Evolutionary conservation across 2,888 invertebrate genomes (phyloP).

Genomic region (Drosophila testacea): DNA sequence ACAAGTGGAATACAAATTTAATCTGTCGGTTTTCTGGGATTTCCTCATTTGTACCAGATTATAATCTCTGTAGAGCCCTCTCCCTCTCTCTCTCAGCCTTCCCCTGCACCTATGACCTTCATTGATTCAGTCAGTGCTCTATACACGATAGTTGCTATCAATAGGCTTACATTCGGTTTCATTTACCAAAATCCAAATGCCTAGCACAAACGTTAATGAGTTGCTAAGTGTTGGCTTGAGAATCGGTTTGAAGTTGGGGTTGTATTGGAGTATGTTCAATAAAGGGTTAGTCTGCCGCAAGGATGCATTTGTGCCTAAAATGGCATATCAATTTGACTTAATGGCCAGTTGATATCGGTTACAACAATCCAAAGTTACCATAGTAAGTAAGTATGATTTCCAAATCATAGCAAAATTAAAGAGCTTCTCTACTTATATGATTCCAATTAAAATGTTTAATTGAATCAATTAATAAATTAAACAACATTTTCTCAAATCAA

Average conservation of each 20-base stretch:
- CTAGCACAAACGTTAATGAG: slow-evolving; percentile 61
- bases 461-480: slow-evolving; percentile 5
- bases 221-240: slow-evolving; percentile 52
- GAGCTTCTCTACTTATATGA: background rate
- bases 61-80: slow-evolving; percentile 44
- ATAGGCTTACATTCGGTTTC: slow-evolving; percentile 49
- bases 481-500: slow-evolving; percentile 1
- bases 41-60: slow-evolving; percentile 74
- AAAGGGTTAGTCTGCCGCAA: background rate
- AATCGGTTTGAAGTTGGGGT: background rate
- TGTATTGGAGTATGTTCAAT: background rate
- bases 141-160: slow-evolving; percentile 43
- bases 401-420: background rate
- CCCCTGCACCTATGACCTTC: background rate
- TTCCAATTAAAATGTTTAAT: background rate
- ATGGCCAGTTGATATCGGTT: slow-evolving; percentile 16
- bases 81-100: background rate
- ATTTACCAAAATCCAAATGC: slow-evolving; percentile 30
- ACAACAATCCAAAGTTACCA: slow-evolving; percentile 11
- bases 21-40: slow-evolving; percentile 72
- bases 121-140: background rate
- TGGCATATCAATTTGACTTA: slow-evolving; percentile 18
- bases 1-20: slow-evolving; percentile 73
- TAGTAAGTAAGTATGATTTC: background rate
- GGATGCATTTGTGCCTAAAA: slow-evolving; percentile 13